phyloP scores from a whole-genome alignment of 2,888 invertebrate species.

The Coelopa pilipes region DNA sequence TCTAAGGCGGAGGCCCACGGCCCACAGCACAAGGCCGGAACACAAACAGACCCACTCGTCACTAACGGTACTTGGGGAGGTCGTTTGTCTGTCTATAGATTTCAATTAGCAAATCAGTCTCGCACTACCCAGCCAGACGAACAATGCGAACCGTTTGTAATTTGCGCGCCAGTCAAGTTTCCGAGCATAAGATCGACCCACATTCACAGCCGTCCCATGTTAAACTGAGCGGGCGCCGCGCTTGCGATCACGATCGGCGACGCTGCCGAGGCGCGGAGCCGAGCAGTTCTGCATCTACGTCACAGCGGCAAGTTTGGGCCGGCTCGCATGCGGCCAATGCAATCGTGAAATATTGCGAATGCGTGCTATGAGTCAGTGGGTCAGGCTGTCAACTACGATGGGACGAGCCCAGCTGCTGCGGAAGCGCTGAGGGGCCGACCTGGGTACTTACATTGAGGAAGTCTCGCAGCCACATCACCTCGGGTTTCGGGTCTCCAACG shows the following conservation, averaged over 20 bases:
- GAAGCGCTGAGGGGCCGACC: too few species aligned
- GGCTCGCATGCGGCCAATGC: too few species aligned
- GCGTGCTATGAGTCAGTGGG: too few species aligned
- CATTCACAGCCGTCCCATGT: conserved; percentile 51
- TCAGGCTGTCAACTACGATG: background rate
- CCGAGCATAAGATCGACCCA: conserved; percentile 48
- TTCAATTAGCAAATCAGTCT: background rate
- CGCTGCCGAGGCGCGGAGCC: background rate
- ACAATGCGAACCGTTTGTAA: conserved; percentile 20
- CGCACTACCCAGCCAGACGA: background rate
- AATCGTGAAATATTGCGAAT: too few species aligned
- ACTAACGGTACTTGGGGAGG: too few species aligned
- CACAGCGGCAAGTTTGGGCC: conserved; percentile 15
- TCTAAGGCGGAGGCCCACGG: background rate
- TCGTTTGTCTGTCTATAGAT: too few species aligned
- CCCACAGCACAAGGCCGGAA: conserved; percentile 4
- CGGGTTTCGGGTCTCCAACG: conserved; percentile 87
- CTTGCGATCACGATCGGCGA: conserved; percentile 12
- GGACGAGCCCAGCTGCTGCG: too few species aligned
- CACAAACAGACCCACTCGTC: background rate
- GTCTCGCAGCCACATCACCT: conserved; percentile 88
- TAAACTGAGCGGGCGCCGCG: conserved; percentile 47
- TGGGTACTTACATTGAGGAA: conserved; percentile 78
- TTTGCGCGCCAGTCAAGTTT: conserved; percentile 29
- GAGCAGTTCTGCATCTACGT: conserved; percentile 21